phyloP scores from a whole-genome alignment of 2,113 vertebrate genomes.

The Psilopsiagon aymara region DNA sequence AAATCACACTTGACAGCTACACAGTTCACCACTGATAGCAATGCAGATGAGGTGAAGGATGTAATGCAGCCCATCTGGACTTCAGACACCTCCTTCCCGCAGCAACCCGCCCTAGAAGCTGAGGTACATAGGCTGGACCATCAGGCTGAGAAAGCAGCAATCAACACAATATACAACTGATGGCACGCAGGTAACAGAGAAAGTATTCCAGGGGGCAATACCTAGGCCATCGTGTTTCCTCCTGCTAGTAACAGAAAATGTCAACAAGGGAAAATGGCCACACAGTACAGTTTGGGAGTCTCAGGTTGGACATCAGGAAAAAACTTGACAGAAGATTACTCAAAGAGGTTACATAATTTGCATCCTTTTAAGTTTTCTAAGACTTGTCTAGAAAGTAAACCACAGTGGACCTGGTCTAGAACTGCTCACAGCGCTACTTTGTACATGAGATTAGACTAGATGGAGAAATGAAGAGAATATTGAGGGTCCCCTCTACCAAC shows the following conservation, averaged over 20 bases:
- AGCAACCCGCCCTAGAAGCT: not conserved
- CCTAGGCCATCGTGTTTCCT: not conserved
- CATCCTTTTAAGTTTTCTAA: not conserved
- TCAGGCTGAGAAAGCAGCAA: not conserved
- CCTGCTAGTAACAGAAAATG: not conserved
- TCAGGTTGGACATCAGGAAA: not conserved
- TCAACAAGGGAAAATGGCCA: not conserved
- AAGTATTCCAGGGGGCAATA: not conserved
- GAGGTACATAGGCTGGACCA: not conserved
- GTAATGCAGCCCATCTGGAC: accelerated
- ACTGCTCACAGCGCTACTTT: not conserved
- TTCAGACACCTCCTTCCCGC: not conserved
- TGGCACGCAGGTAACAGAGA: not conserved
- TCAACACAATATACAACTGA: not conserved
- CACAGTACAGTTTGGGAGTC: not conserved
- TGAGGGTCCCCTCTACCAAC: not conserved
- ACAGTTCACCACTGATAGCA: not conserved
- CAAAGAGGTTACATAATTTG: not conserved
- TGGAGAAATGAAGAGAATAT: not conserved
- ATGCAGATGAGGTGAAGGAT: not conserved
- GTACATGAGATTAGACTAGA: not conserved
- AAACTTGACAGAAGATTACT: not conserved
- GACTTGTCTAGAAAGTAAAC: not conserved
- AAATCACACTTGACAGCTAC: not conserved
- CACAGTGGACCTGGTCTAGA: not conserved